Base-by-base conservation (phyloP, 1,140 invertebrate genomes). In the Arctopsyche grandis region DNA sequence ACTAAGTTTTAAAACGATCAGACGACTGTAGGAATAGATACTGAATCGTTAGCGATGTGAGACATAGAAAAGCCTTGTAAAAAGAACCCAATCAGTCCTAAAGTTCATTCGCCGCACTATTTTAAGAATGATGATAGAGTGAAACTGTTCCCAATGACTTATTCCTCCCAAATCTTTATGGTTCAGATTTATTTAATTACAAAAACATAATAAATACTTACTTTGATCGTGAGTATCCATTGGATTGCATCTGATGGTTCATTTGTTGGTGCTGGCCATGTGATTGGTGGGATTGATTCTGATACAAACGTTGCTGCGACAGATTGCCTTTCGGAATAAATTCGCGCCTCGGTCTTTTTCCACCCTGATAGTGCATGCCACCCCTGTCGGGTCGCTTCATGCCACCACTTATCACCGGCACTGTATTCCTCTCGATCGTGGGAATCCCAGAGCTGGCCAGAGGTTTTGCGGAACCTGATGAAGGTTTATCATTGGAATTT, bases 251-350 rank as follows among this genome's bases (percentile, higher is more conserved):
- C 21, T 78, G 66, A 22, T 76, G 74, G 12, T 56, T 63, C 29
- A 52, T 74, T 24, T 74, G 71, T 24, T 77, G 75, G 22, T 75
- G 46, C 12, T 69, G 60, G 44, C 7, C 14, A 7, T 63, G 44
- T 9, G 46, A 38, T 58, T 58, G 74, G 10, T 76, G 75, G 19
- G 71, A 69, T 44, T 73, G 73, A 24, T 77, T 75, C 22, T 77
- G 43, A 24, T 78, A 78, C 19, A 52, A 63, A 0, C 48, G 74
- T 44, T 81, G 80, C 24, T 75, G 29, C 14, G 46, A 48, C 0
- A 58, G 46, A 16, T 48, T 21, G 9, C 79, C 70, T 69, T 80
- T 80, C n/a, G 71, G 71, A 56, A 56, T 75, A 24, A 63, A 76
- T 21, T 76, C 74, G 5, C 74, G 22, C 52, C 74, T 26, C 22